Base-by-base conservation (phyloP, 2,888 invertebrate species). In the Agrotis clavis region DNA sequence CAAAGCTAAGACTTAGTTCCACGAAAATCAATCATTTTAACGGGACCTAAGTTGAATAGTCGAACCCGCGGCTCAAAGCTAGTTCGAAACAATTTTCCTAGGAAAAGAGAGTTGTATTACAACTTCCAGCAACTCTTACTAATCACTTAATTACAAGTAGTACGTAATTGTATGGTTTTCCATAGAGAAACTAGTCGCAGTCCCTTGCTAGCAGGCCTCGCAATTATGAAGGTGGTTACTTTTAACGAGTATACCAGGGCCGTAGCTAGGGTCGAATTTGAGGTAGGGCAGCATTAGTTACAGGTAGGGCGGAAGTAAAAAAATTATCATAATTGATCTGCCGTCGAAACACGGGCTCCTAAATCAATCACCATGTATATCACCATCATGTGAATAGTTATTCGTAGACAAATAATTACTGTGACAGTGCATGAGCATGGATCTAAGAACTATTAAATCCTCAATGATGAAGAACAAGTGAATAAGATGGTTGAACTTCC, bases 141-240 rank as follows among this genome's bases (percentile, higher is more conserved):
- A 81, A 83, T 83, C 57, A 67, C 76, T 79, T 81, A 71, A 85
- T 85, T 79, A 79, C 69, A 16, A 73, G 16, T 50, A 50, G 64
- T 60, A 56, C 74, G 77, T 77, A 77, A 85, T 83, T 81, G 79
- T 74, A 81, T 74, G 79, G 83, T 79, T 81, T 83, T 72, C 77
- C 81, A 75, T 54, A 67, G 69, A 48, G 50, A 59, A 61, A 61
- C 56, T 45, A 59, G 13, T 67, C 59, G 60, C 62, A 45, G 25
- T 59, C 72, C 63, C 66, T 30, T n/a, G 64, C 60, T 19, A 53
- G 71, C 54, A 21, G 51, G n/a, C n/a, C 11, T 3, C 9, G 35
- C 66, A 21, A 63, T 66, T 57, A 81, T 50, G 35, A 60, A 19
- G 48, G 21, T 81, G 63, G 48, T 79, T 77, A 59, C 45, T 66